These are phyloP conservation scores for Scaptomyza flava DNA, from an alignment of 2,888 invertebrate species.

Conservation along the genomic window DNA sequence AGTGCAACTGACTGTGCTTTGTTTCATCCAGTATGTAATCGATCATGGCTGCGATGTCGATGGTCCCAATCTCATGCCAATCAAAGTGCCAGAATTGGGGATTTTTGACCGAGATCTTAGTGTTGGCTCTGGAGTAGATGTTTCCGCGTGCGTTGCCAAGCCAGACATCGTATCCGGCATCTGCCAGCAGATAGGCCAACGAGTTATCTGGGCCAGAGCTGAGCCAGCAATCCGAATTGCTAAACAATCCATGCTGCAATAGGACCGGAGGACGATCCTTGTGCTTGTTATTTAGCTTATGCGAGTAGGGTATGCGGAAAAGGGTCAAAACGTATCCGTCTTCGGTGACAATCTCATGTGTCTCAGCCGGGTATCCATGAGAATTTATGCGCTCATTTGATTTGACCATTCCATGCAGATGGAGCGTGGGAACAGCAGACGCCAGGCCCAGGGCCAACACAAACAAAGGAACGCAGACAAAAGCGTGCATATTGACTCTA, in stretches of 20 bases:
- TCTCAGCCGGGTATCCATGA: conserved; percentile 87
- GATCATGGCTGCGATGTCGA: conserved; percentile 84
- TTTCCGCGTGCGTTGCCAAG: conserved; percentile 83
- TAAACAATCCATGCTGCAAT: conserved; percentile 86
- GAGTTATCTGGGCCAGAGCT: conserved; percentile 73
- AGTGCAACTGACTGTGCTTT: conserved; percentile 63
- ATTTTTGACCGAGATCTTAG: conserved; percentile 74
- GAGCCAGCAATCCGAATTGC: conserved; percentile 81
- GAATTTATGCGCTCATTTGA: conserved; percentile 81
- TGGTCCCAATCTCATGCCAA: conserved; percentile 94
- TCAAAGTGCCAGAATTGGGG: conserved; percentile 85
- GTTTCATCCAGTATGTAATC: conserved; percentile 74
- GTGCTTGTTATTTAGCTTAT: conserved; percentile 74
- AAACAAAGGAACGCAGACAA: conserved; percentile 14
- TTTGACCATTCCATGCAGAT: conserved; percentile 40
- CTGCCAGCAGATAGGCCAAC: conserved; percentile 79
- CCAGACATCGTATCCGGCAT: conserved; percentile 83
- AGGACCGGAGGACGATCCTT: conserved; percentile 69
- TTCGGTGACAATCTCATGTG: conserved; percentile 85
- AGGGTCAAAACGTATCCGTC: conserved; percentile 81
- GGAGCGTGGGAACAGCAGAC: conserved; percentile 17
- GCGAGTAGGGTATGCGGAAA: conserved; percentile 81
- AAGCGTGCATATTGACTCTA: conserved; percentile 34
- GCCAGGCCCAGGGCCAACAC: conserved; percentile 27
- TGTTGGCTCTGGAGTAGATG: conserved; percentile 77